Evolutionary conservation across 2,797 vertebrate genomes (phyloP), one percentile per base, ranked within the genome.

Genomic region (Notoglanidium macrostoma): DNA sequence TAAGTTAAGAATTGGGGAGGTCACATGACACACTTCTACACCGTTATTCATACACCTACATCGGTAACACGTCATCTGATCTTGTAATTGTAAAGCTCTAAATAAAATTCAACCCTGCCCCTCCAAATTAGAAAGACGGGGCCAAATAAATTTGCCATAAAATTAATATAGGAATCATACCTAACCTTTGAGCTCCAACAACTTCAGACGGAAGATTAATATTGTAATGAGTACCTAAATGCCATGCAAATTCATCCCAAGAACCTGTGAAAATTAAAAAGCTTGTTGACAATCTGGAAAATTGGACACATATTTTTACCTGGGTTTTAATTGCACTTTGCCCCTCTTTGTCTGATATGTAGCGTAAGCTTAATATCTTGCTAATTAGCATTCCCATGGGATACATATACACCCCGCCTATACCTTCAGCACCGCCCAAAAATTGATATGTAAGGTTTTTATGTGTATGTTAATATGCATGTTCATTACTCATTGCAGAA

Each of bases 211-310:
- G 90, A 89, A 89, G 92, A 93, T 92, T 92, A 91, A 92, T 92
- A 91, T 90, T 93, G 67, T 91, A 92, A 92, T 91, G 88, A 92
- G 90, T 68, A 46, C 79, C 89, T 92, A 93, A 93, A 93, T 92
- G 89, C 76, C 92, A 92, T 92, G 91, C 92, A 92, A 90, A 92
- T 90, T 92, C 87, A 85, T 85, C 80, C 57, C 77, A 87, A 87
- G 89, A 90, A 92, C 89, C 90, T 88, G 84, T 89, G 87, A 87
- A 92, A 92, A 93, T 93, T 91, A 93, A 92, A 92, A 92, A 90
- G 87, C 88, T 88, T 87, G 89, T 86, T 91, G 88, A 89, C 88
- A 90, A 89, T 91, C 87, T 87, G 82, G 92, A 77, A 90, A 91
- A 92, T 91, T 89, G 90, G 89, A 90, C 81, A 90, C 92, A 90